A percentile compares a stretch with the other conserved stretches of the same genome.
Evolutionary conservation across 2,797 vertebrate genomes (phyloP).

Genomic region (Eremophila alpestris): DNA sequence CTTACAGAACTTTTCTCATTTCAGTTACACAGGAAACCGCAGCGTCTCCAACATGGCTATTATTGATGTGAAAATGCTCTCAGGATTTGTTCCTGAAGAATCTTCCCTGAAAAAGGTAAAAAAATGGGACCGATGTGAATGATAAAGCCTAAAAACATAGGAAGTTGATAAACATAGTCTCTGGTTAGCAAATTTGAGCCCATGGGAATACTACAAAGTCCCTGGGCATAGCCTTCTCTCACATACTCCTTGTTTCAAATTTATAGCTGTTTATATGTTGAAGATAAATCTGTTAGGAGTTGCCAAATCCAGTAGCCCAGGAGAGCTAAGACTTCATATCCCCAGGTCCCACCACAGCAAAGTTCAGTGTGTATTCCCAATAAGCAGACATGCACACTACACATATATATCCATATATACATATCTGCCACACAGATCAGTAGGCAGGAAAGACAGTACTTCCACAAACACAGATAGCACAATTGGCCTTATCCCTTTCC

Average conservation of each 20-base stretch:
- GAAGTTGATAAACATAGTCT: neutral
- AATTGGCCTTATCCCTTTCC: neutral
- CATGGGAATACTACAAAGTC: neutral
- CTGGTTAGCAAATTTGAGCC: neutral
- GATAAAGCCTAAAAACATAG: neutral
- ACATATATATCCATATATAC: too few species aligned
- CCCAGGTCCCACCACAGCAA: neutral
- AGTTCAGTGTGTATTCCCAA: neutral
- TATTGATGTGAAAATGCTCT: conserved; percentile 73
- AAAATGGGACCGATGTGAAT: neutral
- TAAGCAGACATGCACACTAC: neutral
- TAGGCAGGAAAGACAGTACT: neutral
- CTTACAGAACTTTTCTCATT: neutral
- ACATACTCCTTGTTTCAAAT: neutral
- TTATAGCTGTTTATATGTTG: neutral
- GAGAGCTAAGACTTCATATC: neutral
- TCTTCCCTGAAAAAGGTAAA: conserved; percentile 65
- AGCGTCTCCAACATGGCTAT: conserved; percentile 69
- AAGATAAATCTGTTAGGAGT: neutral
- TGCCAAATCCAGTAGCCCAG: neutral
- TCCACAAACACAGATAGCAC: neutral
- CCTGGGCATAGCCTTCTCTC: neutral
- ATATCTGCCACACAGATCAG: neutral
- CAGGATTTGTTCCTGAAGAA: conserved; percentile 60
- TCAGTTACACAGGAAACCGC: conserved; percentile 62